Percentiles rank a stretch among this genome's conserved stretches.
Conservation (phyloP, 2,888 invertebrate species). For the Polyommatus icarus region DNA sequence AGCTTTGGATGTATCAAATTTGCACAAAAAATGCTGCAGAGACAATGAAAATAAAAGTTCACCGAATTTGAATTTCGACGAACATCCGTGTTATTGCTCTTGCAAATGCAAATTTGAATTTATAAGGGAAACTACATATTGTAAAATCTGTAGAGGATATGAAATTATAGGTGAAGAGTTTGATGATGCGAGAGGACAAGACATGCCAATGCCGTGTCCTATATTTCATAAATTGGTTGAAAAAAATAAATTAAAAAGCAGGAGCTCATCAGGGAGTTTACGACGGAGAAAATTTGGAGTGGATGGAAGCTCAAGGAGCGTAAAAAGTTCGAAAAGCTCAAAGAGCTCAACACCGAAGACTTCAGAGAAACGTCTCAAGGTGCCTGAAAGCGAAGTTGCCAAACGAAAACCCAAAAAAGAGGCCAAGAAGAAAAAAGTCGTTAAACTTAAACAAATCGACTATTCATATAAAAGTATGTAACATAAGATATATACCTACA, state of each 20-base stretch:
- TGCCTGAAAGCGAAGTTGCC: conserved; percentile 49
- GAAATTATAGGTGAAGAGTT: conserved; percentile 61
- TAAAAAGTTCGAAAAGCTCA: conserved; percentile 42
- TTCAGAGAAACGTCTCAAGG: conserved; percentile 41
- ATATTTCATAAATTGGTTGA: conserved; percentile 63
- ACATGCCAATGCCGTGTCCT: conserved; percentile 65
- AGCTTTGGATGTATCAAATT: conserved; percentile 51
- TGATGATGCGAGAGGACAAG: conserved; percentile 42
- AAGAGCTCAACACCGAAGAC: conserved; percentile 48
- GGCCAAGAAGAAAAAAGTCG: conserved; percentile 53
- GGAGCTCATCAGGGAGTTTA: conserved; percentile 60
- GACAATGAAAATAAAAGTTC: conserved; percentile 39
- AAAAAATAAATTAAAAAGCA: conserved; percentile 55
- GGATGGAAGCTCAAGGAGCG: conserved; percentile 39
- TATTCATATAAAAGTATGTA: conserved; percentile 72
- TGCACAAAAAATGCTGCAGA: conserved; percentile 51
- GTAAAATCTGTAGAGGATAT: conserved; percentile 65
- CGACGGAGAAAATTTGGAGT: conserved; percentile 47
- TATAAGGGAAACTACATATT: conserved; percentile 65
- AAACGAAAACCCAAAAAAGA: conserved; percentile 64
- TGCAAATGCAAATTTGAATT: conserved; percentile 69
- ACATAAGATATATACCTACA: not conserved
- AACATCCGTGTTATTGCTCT: conserved; percentile 63
- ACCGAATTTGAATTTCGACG: conserved; percentile 54
- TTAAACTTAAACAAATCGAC: conserved; percentile 56